Evolutionary conservation across 2,797 vertebrate genomes (phyloP), one percentile per base, ranked within the genome.

Genomic region (Xiphophorus birchmanni): DNA sequence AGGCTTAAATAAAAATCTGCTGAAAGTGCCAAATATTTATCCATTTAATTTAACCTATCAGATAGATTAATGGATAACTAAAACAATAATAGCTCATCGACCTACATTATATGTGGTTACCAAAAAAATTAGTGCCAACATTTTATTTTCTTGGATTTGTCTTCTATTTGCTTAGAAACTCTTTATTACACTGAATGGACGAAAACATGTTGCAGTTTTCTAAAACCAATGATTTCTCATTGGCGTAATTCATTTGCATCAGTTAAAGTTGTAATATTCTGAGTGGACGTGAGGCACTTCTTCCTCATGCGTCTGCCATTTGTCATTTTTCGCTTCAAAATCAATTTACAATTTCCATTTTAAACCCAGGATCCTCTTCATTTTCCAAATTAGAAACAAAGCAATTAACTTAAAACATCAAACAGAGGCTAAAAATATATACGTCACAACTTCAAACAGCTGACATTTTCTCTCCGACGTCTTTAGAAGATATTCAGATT

Each of bases 401-500:
- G 18, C n/a, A 45, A 50, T n/a, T 35, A 40, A 4, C 67, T 23
- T 18, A 6, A 50, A 18, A 77, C 45, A 77, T 69, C 10, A 71
- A 71, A 71, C 32, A 54, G 42, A 40, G 45, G 2, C 26, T 26
- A 74, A 32, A 56, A 67, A 52, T 2, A 32, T 26, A 37, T 15
- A 26, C 17, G 32, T 69, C 26, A 47, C 65, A 54, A 29, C 9
- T 56, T 78, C 73, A 81, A 29, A 78, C 29, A 44, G 77, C 15
- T 75, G 72, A 23, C 69, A 23, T 26, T 77, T 75, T 45, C 13
- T 29, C 69, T 35, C 73, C 73, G 60, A 54, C 69, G 71, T 65
- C 45, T 76, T 60, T 60, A 76, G 15, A 76, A 60, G 42, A 82
- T 75, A 78, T 79, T 83, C 58, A 85, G 75, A 48, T 63, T 37